Evolutionary conservation across 1,140 invertebrate genomes (phyloP), one percentile per base, ranked within the genome.

Genomic region (Drosophila subpulchrella): DNA sequence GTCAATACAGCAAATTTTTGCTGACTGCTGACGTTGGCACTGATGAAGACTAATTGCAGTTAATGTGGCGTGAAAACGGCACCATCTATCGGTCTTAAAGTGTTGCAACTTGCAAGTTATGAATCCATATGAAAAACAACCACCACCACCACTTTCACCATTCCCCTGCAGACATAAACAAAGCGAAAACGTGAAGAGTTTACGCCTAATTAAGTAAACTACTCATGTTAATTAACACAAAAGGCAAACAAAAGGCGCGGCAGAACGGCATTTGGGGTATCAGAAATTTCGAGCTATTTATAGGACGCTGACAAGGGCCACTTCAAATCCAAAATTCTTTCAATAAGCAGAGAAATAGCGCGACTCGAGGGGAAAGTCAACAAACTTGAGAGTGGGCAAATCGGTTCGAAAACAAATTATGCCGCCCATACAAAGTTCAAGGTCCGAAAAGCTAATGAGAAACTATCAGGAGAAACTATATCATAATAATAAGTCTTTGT

Each of bases 1-100:
- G 78, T 81, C 73, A 76, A 63, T 82, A 58, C 68, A 53, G 50
- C 57, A 67, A 66, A 54, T 55, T 75, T 67, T 47, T 63, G 56
- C 57, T 80, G 68, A 71, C 48, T 79, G 73, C 63, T 75, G 68
- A 38, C 65, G 62, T 75, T 82, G 78, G 57, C 72, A 88, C 72
- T 89, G 84, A 89, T 84, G 81, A 89, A 90, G 84, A 89, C 85
- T 89, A 89, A 89, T 89, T 89, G 74, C 73, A 78, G 73, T 75
- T 81, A 84, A 89, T 89, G 77, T 78, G 60, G 67, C 84, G 50
- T 89, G 59, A 66, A 89, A 84, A 66, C 68, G 65, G 76, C 73
- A 58, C 53, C 67, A 84, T 74, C 80, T 81, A 81, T 78, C 66
- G 70, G 66, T 55, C 44, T 50, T 61, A 73, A 57, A 47, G 32